Conservation (phyloP, 2,113 vertebrate species). For the Neodontobutis hainanensis region DNA sequence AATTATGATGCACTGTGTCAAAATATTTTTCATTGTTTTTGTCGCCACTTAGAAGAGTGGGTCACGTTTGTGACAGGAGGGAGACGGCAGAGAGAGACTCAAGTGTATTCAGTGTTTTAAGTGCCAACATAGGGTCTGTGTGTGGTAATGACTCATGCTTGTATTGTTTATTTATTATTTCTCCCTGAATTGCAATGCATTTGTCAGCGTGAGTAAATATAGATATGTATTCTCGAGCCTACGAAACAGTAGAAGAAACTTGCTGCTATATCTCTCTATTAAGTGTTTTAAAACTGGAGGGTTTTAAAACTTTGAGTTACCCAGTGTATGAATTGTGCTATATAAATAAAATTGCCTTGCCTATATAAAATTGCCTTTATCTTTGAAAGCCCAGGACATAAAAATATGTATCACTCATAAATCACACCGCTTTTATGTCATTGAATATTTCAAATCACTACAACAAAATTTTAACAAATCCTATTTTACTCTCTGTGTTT, state of each 20-base stretch:
- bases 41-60: constrained; percentile 38
- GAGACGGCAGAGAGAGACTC: constrained; percentile 15
- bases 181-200: constrained; percentile 21
- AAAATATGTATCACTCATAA: constrained; percentile 2
- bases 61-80: constrained; percentile 16
- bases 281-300: neutral
- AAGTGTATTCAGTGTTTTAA: constrained; percentile 12
- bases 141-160: neutral
- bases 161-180: constrained; percentile 36
- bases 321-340: too few species aligned
- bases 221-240: constrained; percentile 3
- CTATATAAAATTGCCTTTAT: too few species aligned
- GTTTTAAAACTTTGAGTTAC: too few species aligned
- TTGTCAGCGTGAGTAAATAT: constrained; percentile 32
- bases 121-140: constrained; percentile 18
- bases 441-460: too few species aligned
- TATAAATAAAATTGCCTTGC: too few species aligned
- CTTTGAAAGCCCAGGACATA: neutral
- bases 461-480: too few species aligned
- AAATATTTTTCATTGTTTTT: constrained; percentile 52
- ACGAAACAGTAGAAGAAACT: neutral
- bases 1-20: constrained; percentile 50
- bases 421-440: constrained; percentile 1
- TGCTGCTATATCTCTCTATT: neutral
- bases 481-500: too few species aligned